These are phyloP conservation scores for Anthrax anthrax DNA, from an alignment of 2,888 invertebrate genomes.

Conservation along the genomic window DNA sequence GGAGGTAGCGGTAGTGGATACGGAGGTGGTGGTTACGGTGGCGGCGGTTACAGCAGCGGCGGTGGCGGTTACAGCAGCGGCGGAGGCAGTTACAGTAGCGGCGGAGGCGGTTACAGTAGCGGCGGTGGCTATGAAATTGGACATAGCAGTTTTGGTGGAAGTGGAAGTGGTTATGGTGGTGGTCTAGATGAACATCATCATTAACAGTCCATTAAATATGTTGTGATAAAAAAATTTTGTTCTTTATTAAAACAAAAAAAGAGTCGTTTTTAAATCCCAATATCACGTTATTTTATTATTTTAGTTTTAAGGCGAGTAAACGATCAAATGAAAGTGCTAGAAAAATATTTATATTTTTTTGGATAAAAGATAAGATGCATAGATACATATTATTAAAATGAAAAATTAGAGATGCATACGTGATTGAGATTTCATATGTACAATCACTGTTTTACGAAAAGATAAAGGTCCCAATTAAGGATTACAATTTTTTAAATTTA, in stretches of 20 bases:
- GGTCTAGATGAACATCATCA: slow-evolving; percentile 16
- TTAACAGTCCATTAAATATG: slow-evolving; percentile 25
- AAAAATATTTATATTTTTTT: no score
- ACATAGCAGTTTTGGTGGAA: no score
- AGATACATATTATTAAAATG: no score
- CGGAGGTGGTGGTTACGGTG: slow-evolving; percentile 10
- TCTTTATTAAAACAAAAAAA: no score
- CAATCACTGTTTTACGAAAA: no score
- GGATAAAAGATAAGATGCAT: no score
- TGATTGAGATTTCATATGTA: no score
- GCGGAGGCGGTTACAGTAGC: slow-evolving; percentile 20
- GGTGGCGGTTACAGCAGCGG: slow-evolving; percentile 14
- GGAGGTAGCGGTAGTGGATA: neutral
- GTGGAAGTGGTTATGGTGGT: slow-evolving; percentile 4
- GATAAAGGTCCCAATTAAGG: no score
- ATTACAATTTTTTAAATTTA: no score
- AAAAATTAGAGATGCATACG: no score
- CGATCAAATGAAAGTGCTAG: slow-evolving; percentile 4
- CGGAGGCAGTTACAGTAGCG: slow-evolving; percentile 10
- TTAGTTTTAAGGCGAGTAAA: slow-evolving; percentile 10
- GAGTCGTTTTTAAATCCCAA: no score
- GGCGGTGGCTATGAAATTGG: no score
- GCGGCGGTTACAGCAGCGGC: slow-evolving; percentile 9
- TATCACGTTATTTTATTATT: neutral
- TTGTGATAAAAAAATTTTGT: slow-evolving; percentile 11